Evolutionary conservation across 1,140 invertebrate genomes (phyloP), one percentile per base, ranked within the genome.

Genomic region (Leptonema lineaticorne): DNA sequence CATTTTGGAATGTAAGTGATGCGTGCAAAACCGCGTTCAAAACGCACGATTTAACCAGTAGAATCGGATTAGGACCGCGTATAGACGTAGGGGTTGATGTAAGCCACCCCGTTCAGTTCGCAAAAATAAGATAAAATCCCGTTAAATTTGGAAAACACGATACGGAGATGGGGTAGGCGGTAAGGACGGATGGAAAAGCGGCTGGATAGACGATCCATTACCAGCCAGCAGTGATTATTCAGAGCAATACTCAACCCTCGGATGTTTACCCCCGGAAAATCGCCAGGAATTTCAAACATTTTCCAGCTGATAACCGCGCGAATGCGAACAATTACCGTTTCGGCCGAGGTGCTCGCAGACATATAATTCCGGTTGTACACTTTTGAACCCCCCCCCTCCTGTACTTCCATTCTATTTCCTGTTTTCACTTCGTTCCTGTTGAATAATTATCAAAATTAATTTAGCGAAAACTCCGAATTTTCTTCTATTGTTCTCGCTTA

Each of bases 131-230:
- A 45, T 27, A 62, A 62, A 62, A 41, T 62, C 59, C 30, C 59
- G 59, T 62, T 62, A 33, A 62, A 62, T 62, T 62, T 18, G 59
- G 20, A 62, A n/a, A n/a, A 45, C 30, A 28, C 26, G 56, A 58
- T n/a, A n/a, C n/a, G n/a, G n/a, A n/a, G n/a, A n/a, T n/a, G n/a
- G n/a, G 20, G 29, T 18, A 26, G 48, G 9, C 22, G 48, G 8
- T 14, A 53, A 14, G n/a, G 20, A 58, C 27, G 56, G 48, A 11
- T 53, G 48, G 8, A 20, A 53, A 14, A 14, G 48, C 48, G 59
- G 16, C 29, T n/a, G 29, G 59, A 62, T 62, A 37, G 59, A n/a
- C 58, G 28, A 60, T 60, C 58, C 58, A 37, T 62, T 62, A 62
- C 59, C n/a, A 18, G 14, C 22, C 22, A 58, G 29, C 56, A 58